Percentiles rank a stretch among this genome's conserved stretches.
These are phyloP conservation scores for Ammospiza caudacuta DNA, from an alignment of 2,113 vertebrate genomes.

Conservation along the genomic window DNA sequence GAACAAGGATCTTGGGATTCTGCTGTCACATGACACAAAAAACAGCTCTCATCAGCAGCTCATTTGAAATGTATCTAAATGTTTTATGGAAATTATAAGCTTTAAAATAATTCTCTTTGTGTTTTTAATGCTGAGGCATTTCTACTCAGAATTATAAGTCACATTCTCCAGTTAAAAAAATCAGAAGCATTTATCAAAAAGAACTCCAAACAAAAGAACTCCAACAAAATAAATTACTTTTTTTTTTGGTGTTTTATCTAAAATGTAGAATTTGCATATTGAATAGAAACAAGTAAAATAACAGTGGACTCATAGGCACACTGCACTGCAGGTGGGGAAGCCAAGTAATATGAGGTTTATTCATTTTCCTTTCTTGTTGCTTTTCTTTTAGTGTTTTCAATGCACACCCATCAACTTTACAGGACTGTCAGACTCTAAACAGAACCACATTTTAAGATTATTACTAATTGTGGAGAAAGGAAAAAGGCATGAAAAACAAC, in stretches of 20 bases:
- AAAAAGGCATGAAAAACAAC: background rate
- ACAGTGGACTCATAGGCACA: background rate
- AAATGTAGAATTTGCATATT: background rate
- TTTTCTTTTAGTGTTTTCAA: background rate
- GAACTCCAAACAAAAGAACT: background rate
- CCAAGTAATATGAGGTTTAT: background rate
- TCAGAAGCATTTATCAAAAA: background rate
- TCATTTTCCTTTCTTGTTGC: background rate
- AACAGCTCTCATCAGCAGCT: background rate
- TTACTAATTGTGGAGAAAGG: background rate
- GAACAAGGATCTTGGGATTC: constrained; percentile 1
- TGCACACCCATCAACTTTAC: background rate
- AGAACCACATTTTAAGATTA: background rate
- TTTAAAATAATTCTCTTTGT: background rate
- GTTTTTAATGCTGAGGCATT: background rate
- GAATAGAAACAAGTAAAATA: background rate
- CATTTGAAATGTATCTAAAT: background rate
- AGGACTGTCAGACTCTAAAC: background rate
- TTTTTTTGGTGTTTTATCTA: background rate
- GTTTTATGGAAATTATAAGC: background rate
- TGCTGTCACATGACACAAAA: background rate
- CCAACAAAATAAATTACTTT: background rate
- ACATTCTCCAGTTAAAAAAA: background rate
- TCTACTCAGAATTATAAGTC: background rate
- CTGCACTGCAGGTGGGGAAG: background rate